phyloP scores from a whole-genome alignment of 2,888 invertebrate genomes.

The Seira sanloemensis region DNA sequence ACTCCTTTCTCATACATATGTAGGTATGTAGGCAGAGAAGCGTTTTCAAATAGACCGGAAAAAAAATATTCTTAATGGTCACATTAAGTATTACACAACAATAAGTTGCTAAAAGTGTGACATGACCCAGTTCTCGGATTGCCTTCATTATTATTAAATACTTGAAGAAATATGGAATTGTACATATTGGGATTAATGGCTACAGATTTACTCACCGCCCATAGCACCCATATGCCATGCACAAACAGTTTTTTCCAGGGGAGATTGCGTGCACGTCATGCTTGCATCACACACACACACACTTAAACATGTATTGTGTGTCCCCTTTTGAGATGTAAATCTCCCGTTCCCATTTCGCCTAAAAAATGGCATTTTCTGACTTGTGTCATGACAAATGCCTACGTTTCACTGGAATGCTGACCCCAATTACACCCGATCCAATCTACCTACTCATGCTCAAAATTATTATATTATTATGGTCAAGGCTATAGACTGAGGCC shows the following conservation, averaged over 20 bases:
- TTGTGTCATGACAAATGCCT: not conserved
- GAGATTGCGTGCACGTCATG: conserved; percentile 34
- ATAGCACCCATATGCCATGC: no score
- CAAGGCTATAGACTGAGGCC: conserved; percentile 6
- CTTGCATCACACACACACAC: not conserved
- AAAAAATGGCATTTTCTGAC: not conserved
- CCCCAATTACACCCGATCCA: not conserved
- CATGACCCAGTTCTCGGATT: no score
- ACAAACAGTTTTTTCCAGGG: no score
- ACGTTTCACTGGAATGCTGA: not conserved
- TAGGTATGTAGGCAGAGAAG: no score
- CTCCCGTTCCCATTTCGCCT: not conserved
- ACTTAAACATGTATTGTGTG: no score
- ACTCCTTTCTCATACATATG: not conserved
- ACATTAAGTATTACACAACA: no score
- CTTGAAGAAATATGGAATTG: not conserved
- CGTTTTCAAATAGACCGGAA: no score
- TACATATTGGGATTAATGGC: not conserved
- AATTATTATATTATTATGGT: conserved; percentile 12
- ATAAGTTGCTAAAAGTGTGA: conserved; percentile 62
- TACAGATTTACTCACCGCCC: not conserved
- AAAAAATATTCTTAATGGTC: no score
- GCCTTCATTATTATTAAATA: no score
- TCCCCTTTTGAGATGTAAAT: no score
- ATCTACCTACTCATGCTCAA: not conserved